phyloP scores from a whole-genome alignment of 2,113 vertebrate genomes.

The Myrmophylax atrothorax region DNA sequence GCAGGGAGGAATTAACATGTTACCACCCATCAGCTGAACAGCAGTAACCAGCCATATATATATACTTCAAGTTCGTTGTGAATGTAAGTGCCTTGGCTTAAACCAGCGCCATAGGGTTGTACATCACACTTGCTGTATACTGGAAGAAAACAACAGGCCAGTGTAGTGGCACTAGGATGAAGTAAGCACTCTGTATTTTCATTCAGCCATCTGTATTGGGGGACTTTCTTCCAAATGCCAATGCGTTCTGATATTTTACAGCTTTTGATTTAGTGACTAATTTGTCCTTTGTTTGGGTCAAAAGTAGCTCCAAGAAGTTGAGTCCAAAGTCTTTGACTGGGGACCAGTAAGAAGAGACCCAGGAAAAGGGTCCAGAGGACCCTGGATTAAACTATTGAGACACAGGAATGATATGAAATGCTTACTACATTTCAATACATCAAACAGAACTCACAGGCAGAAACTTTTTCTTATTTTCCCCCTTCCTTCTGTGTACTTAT shows the following conservation, averaged over 20 bases:
- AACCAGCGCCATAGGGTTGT: background rate
- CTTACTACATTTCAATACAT: background rate
- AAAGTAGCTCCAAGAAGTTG: background rate
- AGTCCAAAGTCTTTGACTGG: background rate
- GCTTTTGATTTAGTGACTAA: background rate
- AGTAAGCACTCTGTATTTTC: background rate
- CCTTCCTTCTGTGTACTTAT: background rate
- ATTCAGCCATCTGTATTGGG: background rate
- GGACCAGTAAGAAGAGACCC: background rate
- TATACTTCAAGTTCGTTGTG: background rate
- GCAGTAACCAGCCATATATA: background rate
- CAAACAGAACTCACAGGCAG: background rate
- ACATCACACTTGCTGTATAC: background rate
- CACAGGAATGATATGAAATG: background rate
- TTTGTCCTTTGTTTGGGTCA: background rate
- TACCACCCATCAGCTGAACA: background rate
- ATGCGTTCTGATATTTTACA: background rate
- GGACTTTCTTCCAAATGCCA: background rate
- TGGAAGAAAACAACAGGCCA: background rate
- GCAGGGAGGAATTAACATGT: background rate
- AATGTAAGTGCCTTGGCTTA: background rate
- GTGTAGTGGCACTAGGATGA: background rate
- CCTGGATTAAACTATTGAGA: background rate
- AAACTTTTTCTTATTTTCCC: background rate
- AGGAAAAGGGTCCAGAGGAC: background rate